phyloP scores from a whole-genome alignment of 2,888 invertebrate genomes.

The Epinotia demarniana region DNA sequence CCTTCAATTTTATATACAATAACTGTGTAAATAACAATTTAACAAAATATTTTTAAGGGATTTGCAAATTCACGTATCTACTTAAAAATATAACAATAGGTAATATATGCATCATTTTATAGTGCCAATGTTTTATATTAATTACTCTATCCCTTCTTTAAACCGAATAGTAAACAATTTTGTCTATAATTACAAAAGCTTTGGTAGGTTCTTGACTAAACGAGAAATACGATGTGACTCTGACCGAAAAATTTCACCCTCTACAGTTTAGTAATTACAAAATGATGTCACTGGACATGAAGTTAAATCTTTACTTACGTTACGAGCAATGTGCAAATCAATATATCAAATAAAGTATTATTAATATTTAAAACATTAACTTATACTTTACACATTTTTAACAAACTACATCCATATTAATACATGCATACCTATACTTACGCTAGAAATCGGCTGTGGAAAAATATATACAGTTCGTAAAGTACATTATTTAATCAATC shows the following conservation, averaged over 20 bases:
- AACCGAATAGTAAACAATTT: constrained; percentile 47
- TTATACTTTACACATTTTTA: constrained; percentile 55
- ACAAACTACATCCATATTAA: constrained; percentile 50
- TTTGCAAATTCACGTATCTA: constrained; percentile 42
- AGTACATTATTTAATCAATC: constrained; percentile 57
- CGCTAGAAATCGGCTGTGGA: constrained; percentile 38
- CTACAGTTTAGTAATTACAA: constrained; percentile 32
- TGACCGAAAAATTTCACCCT: constrained; percentile 21
- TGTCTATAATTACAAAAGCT: constrained; percentile 48
- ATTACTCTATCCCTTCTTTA: constrained; percentile 44
- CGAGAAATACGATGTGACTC: constrained; percentile 39
- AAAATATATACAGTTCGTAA: constrained; percentile 45
- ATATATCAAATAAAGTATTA: constrained; percentile 36
- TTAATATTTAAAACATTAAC: constrained; percentile 51
- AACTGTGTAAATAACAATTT: constrained; percentile 69
- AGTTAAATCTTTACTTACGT: constrained; percentile 39
- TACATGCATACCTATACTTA: constrained; percentile 46
- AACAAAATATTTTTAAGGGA: constrained; percentile 65
- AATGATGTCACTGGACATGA: constrained; percentile 30
- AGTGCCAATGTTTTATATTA: constrained; percentile 48
- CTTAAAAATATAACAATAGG: constrained; percentile 51
- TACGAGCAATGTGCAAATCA: constrained; percentile 34
- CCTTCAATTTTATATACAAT: constrained; percentile 66
- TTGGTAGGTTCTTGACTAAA: constrained; percentile 53
- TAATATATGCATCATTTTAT: constrained; percentile 47